Evolutionary conservation across 2,888 invertebrate species (phyloP).

Genomic region (Euzophera pinguis): DNA sequence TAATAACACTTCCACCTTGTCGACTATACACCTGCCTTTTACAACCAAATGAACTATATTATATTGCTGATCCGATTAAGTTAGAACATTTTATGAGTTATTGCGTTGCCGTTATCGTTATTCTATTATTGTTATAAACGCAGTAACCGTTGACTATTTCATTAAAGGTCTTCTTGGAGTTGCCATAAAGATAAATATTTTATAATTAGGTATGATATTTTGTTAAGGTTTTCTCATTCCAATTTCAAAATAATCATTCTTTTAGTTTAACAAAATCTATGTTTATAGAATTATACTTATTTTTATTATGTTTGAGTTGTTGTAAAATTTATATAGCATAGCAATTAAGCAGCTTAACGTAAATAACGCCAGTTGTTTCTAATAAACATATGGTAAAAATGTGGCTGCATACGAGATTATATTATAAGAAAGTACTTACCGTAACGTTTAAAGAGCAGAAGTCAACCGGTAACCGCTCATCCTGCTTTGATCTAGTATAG

Average conservation of each 20-base stretch:
- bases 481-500: conserved; percentile 23
- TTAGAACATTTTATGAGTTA: not conserved
- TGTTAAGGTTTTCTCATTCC: too few species aligned
- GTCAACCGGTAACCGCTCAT: conserved; percentile 34
- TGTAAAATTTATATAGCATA: too few species aligned
- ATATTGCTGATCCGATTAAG: conserved; percentile 1
- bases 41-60: not conserved
- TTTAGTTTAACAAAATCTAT: too few species aligned
- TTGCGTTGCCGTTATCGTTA: not conserved
- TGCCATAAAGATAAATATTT: too few species aligned
- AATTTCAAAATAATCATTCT: too few species aligned
- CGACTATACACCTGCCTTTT: conserved; percentile 1
- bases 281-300: too few species aligned
- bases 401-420: conserved; percentile 1
- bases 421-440: conserved; percentile 6
- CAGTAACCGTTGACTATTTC: too few species aligned
- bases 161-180: too few species aligned
- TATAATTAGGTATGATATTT: too few species aligned
- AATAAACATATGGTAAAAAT: not conserved
- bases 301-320: too few species aligned
- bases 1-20: not conserved
- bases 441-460: conserved; percentile 23
- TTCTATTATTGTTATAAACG: too few species aligned
- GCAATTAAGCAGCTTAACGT: too few species aligned
- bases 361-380: not conserved